A percentile compares a stretch with the other conserved stretches of the same genome.
Conservation (phyloP, 2,888 invertebrate genomes). For the Euspilapteryx auroguttella region DNA sequence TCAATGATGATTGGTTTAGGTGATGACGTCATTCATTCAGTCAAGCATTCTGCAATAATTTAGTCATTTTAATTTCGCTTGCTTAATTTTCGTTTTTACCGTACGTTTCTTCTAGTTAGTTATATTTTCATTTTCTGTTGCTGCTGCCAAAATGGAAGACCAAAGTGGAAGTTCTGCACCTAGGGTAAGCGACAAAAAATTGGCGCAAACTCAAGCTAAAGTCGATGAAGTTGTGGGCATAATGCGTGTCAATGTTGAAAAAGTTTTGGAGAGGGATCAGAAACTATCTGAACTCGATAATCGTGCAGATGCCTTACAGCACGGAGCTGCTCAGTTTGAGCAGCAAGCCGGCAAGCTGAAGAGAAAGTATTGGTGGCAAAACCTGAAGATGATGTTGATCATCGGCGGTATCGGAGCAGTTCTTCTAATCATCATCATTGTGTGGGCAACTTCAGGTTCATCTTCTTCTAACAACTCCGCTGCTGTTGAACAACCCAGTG, state of each 20-base stretch:
- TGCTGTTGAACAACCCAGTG: too few relatives aligned
- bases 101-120: too few relatives aligned
- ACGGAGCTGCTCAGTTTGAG: constrained; percentile 94
- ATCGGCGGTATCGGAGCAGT: constrained; percentile 84
- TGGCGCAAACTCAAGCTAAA: constrained; percentile 56
- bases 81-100: too few relatives aligned
- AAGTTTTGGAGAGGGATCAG: constrained; percentile 94
- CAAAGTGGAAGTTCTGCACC: constrained; percentile 51
- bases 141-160: constrained; percentile 37
- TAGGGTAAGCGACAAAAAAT: constrained; percentile 49
- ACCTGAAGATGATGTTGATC: constrained; percentile 95
- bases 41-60: too few relatives aligned
- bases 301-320: constrained; percentile 92
- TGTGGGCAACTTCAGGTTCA: constrained; percentile 48
- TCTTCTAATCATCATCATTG: constrained; percentile 81
- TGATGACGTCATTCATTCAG: too few relatives aligned
- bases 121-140: too few relatives aligned
- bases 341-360: constrained; percentile 96
- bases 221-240: constrained; percentile 81
- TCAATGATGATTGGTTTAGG: too few relatives aligned
- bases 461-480: constrained; percentile 13
- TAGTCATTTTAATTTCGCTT: too few relatives aligned
- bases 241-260: constrained; percentile 96
- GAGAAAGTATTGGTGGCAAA: constrained; percentile 97
- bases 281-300: constrained; percentile 94